phyloP scores from a whole-genome alignment of 2,888 invertebrate genomes.

The Tribolium freemani region DNA sequence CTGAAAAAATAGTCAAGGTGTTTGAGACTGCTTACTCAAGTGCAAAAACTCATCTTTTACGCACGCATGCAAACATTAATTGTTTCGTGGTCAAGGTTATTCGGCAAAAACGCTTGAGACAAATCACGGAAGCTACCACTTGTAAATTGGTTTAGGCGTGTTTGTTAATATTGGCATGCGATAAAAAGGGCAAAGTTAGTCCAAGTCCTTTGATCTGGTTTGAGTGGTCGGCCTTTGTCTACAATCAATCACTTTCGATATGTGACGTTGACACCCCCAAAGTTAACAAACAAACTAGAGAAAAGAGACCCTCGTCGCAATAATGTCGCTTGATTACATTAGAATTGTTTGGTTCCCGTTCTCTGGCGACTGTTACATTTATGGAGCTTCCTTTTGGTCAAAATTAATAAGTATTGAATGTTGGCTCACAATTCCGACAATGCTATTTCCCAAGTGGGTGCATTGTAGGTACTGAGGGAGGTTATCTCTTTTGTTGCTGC shows the following conservation, averaged over 20 bases:
- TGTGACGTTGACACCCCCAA: conserved; percentile 22
- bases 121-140: not conserved
- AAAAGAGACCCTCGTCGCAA: conserved; percentile 8
- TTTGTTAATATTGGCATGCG: not conserved
- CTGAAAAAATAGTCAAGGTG: not conserved
- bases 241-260: conserved; percentile 27
- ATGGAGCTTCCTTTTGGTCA: conserved; percentile 18
- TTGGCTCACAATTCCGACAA: conserved; percentile 23
- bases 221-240: conserved; percentile 29
- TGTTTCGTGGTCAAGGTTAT: no score
- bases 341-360: conserved; percentile 16
- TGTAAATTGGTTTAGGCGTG: not conserved
- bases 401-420: conserved; percentile 38
- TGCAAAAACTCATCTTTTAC: not conserved
- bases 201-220: conserved; percentile 24
- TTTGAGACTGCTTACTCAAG: not conserved
- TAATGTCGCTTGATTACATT: conserved; percentile 7
- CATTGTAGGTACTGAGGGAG: conserved; percentile 1
- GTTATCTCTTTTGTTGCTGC: conserved; percentile 5
- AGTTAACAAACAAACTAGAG: conserved; percentile 21
- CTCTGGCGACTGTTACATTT: conserved; percentile 18
- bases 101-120: not conserved
- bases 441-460: conserved; percentile 15
- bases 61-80: not conserved
- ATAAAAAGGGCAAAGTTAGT: not conserved